Percentiles rank a stretch among this genome's conserved stretches.
phyloP scores from a whole-genome alignment of 2,113 vertebrate genomes.

The Zingel zingel region DNA sequence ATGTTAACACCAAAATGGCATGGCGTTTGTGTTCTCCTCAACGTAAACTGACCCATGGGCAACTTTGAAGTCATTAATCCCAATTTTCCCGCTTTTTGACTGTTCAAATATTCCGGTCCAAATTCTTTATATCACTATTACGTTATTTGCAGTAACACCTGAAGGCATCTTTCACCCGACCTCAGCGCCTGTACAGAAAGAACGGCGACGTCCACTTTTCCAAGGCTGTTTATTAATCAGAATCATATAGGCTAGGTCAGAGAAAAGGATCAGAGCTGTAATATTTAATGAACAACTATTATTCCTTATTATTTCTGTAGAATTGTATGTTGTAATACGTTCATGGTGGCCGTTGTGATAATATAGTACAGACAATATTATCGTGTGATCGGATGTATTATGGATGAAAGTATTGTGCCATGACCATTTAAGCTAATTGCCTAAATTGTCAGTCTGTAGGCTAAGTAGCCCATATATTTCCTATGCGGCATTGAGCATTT shows the following conservation, averaged over 20 bases:
- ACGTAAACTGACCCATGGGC: background rate
- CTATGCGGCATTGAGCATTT: background rate
- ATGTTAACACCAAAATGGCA: background rate
- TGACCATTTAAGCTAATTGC: background rate
- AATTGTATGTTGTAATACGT: background rate
- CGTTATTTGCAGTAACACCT: background rate
- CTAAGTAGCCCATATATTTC: background rate
- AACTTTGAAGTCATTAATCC: background rate
- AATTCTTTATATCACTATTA: background rate
- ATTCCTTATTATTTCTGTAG: background rate
- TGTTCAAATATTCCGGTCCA: background rate
- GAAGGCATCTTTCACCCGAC: slow-evolving; percentile 22
- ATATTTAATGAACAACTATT: background rate
- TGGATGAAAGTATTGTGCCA: background rate
- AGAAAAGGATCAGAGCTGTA: background rate
- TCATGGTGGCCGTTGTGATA: background rate
- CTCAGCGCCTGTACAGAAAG: background rate
- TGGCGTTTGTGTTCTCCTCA: background rate
- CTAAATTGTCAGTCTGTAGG: background rate
- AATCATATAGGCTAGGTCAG: background rate
- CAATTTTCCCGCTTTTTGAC: no score
- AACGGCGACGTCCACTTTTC: background rate
- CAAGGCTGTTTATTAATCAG: slow-evolving; percentile 1
- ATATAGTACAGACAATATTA: background rate
- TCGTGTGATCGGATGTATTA: background rate